Percentiles rank a stretch among this genome's conserved stretches.
These are phyloP conservation scores for Pseudomyrmex pallidus DNA, from an alignment of 1,140 invertebrate species.

Conservation along the genomic window DNA sequence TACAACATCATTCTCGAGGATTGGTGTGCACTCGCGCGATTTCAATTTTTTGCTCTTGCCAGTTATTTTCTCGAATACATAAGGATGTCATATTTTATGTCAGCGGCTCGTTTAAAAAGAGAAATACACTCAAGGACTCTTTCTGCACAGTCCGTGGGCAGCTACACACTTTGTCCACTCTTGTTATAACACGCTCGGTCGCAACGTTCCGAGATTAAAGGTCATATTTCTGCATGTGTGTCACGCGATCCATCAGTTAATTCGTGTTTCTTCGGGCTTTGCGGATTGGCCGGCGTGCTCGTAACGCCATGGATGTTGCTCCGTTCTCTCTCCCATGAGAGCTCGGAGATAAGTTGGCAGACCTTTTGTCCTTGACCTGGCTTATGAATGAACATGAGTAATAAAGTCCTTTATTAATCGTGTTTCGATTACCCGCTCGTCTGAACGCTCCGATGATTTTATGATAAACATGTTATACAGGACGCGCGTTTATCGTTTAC, in stretches of 20 bases:
- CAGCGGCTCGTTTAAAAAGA: background rate
- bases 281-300: background rate
- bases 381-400: constrained; percentile 61
- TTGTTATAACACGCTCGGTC: background rate
- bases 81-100: background rate
- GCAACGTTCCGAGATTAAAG: background rate
- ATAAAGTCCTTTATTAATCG: constrained; percentile 35
- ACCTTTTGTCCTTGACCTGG: constrained; percentile 32
- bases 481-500: constrained; percentile 19
- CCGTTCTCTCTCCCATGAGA: background rate
- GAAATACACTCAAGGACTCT: constrained; percentile 39
- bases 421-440: constrained; percentile 44
- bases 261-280: background rate
- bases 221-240: constrained; percentile 3
- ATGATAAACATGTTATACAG: constrained; percentile 19
- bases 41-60: background rate
- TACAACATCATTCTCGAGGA: too few relatives aligned
- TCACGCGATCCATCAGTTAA: background rate
- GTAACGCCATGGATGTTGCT: background rate
- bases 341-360: background rate
- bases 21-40: background rate
- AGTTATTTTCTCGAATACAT: background rate
- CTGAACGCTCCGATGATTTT: constrained; percentile 34
- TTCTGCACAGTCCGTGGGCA: background rate
- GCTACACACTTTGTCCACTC: background rate